A percentile compares a stretch with the other conserved stretches of the same genome.
Evolutionary conservation across 1,140 invertebrate genomes (phyloP).

Genomic region (Polypedilum pembai): DNA sequence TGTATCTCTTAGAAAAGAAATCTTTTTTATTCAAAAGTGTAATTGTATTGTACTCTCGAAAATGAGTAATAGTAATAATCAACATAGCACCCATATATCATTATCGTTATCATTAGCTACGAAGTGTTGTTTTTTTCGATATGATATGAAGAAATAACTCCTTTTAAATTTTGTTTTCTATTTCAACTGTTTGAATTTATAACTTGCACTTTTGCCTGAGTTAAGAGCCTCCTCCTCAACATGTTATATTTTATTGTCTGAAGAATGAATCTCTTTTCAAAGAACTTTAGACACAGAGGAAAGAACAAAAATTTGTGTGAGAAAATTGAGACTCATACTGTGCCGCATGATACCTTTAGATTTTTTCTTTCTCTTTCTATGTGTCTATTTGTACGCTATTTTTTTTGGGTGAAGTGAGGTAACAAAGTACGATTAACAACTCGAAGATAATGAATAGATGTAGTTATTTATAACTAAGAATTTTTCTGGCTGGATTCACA

Average conservation of each 20-base stretch:
- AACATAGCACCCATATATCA: not conserved
- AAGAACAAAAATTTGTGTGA: not conserved
- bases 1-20: not conserved
- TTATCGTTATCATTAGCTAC: not conserved
- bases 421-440: not conserved
- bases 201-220: not conserved
- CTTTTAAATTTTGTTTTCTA: not conserved
- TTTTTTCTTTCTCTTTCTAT: too few relatives aligned
- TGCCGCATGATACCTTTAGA: not conserved
- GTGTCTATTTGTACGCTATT: too few relatives aligned
- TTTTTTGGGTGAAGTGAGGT: not conserved
- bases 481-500: not conserved
- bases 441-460: not conserved
- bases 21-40: too few relatives aligned
- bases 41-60: too few relatives aligned
- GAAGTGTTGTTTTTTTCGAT: not conserved
- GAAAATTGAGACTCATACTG: constrained; percentile 8
- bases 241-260: not conserved
- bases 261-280: constrained; percentile 6
- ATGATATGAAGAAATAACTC: not conserved
- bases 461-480: constrained; percentile 10
- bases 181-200: not conserved
- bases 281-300: not conserved
- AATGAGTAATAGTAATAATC: not conserved
- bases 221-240: not conserved